Base-by-base conservation (phyloP, 2,888 invertebrate species). In the Megaustenia siamemsis region DNA sequence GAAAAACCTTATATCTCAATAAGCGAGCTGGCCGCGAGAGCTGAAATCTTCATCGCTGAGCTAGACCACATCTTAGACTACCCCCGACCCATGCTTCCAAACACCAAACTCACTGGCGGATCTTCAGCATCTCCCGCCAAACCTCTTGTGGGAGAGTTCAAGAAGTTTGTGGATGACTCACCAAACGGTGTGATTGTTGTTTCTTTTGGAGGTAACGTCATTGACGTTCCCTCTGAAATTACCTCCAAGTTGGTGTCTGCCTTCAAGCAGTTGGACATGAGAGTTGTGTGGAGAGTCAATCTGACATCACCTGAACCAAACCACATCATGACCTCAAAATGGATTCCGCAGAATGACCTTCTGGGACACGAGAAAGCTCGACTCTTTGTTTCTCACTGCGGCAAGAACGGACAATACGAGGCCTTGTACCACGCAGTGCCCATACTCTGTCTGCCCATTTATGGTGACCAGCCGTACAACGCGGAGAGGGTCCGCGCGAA, bases 401-500 rank as follows among this genome's bases (percentile, higher is more conserved):
- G 90, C 15, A 88, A 87, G 69, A 90, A 90, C 69, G 88, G 90
- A n/a, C 88, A 89, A 49, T 90, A 87, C 86, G 91, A 91, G 83
- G 88, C 88, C 4, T 83, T 91, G 24, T 91, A 89, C 79, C 76
- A 89, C n/a, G 71, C 43, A 45, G 71, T 71, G 5, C 71, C 71
- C 40, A 71, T 71, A 2, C 71, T 71, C 5, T 71, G 71, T 8
- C 45, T 71, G 0, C 71, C 71, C 28, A 71, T 71, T 2, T 71
- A 71, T 15, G 71, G 86, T 3, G 91, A 91, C 76, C 86, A 86
- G 63, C 68, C 63, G 28, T 86, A 86, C 79, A 84, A 84, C 71
- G 82, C 84, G 0, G 84, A 86, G 53, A 82, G 86, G 32, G 80
- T 84, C 66, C 45, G 69, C 28, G 28, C 53, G 4, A 84, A 71